These are phyloP conservation scores for Tarsius wallacei DNA, from an alignment of 2,797 vertebrate species.

Conservation along the genomic window DNA sequence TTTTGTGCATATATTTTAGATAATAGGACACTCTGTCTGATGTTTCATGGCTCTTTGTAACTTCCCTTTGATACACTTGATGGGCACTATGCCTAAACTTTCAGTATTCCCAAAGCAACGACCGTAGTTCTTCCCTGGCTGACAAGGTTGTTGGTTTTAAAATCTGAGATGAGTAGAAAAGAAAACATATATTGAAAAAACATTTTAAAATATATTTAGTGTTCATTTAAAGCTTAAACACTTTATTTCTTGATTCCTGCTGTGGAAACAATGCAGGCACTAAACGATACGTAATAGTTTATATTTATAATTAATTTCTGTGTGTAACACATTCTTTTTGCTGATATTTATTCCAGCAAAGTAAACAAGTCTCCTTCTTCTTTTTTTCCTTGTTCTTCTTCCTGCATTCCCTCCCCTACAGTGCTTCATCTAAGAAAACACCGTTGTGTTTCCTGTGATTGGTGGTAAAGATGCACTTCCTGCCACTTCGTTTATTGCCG, in stretches of 20 bases:
- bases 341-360: neutral
- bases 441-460: neutral
- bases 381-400: neutral
- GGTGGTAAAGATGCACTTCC: neutral
- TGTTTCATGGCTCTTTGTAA: neutral
- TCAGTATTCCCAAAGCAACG: constrained; percentile 54
- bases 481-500: neutral
- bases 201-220: neutral
- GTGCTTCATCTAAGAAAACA: constrained; percentile 1
- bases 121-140: neutral
- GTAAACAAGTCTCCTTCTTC: neutral
- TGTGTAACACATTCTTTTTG: neutral
- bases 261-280: neutral
- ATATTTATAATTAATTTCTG: neutral
- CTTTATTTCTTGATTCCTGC: neutral
- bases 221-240: constrained; percentile 22
- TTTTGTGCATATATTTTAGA: neutral
- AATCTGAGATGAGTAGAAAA: constrained; percentile 35
- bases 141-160: constrained; percentile 9
- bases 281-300: neutral
- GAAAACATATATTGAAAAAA: constrained; percentile 1
- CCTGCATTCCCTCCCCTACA: rapidly evolving
- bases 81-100: neutral
- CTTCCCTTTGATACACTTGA: neutral
- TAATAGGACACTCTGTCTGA: neutral